Evolutionary conservation across 1,140 invertebrate genomes (phyloP), one percentile per base, ranked within the genome.

Genomic region (Agrilus planipennis): DNA sequence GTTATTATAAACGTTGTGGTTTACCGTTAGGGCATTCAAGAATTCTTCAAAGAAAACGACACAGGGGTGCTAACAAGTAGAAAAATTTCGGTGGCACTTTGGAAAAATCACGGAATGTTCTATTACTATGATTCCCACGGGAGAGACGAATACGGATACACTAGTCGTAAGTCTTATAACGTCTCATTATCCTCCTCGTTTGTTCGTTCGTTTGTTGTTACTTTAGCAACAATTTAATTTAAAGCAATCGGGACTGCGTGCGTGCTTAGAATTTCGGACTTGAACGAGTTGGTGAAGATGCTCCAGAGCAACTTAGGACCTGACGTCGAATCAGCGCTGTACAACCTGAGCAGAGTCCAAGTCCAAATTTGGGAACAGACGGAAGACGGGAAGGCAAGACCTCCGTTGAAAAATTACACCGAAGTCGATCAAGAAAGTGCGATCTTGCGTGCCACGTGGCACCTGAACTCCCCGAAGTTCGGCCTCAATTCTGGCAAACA

Each of bases 121-220:
- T 71, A 63, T 49, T 61, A 65, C 44, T 68, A 67, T 27, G 68
- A 70, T 42, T 65, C 69, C 10, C 67, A 70, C 34, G 66, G 58
- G 6, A 64, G 68, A 29, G 62, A 71, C 46, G 60, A 66, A 16
- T 61, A 64, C 46, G 69, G 69, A 7, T 28, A 52, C 9, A 31
- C 27, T 32, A 27, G 5, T 15, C 20, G 44, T 45, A 46, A 49
- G 41, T 40, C 10, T 11, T 19, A 25, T 14, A 35, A 9, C 7
- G 23, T 27, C 12, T 7, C 12, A 27, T 12, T 27, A 9, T 27
- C 23, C 7, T n/a, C n/a, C n/a, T n/a, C n/a, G n/a, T n/a, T n/a
- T 11, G n/a, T 7, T 25, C 22, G 22, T 7, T 34, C 17, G 18
- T 16, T 34, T 16, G 17, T 34, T 14, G 2, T 34, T n/a, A 3